Percentiles rank a stretch among this genome's conserved stretches.
phyloP scores from a whole-genome alignment of 2,797 vertebrate species.

The Pyrocephalus nanus region DNA sequence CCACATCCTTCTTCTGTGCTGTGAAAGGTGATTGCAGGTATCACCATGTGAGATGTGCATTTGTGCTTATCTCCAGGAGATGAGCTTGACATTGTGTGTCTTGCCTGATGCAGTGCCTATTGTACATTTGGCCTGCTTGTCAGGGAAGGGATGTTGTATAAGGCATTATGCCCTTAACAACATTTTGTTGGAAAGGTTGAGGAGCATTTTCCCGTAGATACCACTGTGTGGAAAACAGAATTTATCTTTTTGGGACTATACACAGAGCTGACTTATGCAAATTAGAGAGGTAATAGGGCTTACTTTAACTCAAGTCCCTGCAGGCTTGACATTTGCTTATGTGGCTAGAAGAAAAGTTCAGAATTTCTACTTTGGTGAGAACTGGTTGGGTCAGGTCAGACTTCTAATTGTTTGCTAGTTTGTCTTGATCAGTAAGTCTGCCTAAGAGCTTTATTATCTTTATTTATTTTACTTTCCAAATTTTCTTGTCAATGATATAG shows the following conservation, averaged over 20 bases:
- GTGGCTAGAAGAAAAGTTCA: background rate
- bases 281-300: background rate
- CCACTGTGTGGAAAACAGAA: background rate
- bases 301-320: background rate
- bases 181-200: background rate
- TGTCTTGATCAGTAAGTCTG: background rate
- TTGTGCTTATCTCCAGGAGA: background rate
- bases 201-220: background rate
- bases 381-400: background rate
- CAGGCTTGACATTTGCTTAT: background rate
- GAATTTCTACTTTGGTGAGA: background rate
- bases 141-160: background rate
- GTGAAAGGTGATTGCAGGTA: background rate
- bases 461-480: background rate
- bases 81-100: background rate
- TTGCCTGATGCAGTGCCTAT: background rate
- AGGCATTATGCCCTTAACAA: background rate
- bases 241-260: background rate
- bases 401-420: background rate
- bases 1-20: background rate
- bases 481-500: background rate
- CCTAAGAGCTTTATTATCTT: background rate
- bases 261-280: background rate
- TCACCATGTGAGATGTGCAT: too few relatives aligned
- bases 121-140: background rate